phyloP scores from a whole-genome alignment of 2,113 vertebrate species.

The Psophia crepitans region DNA sequence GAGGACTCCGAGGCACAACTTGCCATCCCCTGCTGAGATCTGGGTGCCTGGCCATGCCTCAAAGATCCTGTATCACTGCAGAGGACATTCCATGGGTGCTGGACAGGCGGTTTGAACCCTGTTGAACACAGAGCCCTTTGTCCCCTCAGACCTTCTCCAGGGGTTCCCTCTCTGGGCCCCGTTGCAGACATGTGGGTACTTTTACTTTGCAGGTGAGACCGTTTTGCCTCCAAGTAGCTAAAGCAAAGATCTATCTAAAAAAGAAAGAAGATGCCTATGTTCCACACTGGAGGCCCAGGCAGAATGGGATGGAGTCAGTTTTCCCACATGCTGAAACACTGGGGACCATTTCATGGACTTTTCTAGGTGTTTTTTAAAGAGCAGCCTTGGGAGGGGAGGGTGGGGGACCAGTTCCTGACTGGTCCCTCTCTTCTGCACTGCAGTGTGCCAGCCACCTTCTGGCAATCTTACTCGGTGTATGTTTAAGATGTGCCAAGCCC shows the following conservation, averaged over 20 bases:
- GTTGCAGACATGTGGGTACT: background rate
- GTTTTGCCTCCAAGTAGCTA: background rate
- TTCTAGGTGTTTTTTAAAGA: background rate
- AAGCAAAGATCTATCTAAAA: background rate
- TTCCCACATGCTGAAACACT: background rate
- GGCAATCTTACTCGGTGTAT: too few relatives aligned
- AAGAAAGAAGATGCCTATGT: background rate
- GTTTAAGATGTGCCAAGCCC: background rate
- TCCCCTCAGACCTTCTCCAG: background rate
- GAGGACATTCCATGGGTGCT: background rate
- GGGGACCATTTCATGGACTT: background rate
- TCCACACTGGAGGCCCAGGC: accelerated
- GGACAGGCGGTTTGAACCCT: background rate
- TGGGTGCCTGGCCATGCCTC: background rate
- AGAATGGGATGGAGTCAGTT: accelerated
- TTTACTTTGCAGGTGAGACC: background rate
- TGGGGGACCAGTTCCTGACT: background rate
- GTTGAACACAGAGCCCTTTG: background rate
- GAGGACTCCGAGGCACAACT: background rate
- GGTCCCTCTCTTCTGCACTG: background rate
- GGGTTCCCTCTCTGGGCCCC: background rate
- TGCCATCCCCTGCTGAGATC: background rate
- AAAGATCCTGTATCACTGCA: background rate
- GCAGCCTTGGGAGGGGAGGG: background rate
- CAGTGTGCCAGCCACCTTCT: background rate